Conservation (phyloP, 2,888 invertebrate species). For the Ornithoptera priamus region DNA sequence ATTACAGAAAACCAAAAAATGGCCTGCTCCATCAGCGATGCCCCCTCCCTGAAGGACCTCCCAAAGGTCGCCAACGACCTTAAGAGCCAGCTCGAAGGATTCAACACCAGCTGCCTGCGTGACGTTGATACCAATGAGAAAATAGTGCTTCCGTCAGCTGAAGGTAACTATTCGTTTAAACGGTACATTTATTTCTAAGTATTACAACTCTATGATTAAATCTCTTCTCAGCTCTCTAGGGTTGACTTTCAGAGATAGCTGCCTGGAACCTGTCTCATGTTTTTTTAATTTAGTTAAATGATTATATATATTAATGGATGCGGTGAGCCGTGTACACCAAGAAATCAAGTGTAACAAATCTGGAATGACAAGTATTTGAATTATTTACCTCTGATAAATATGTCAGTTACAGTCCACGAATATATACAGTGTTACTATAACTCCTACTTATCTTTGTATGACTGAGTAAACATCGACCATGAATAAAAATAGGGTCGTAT, state of each 20-base stretch:
- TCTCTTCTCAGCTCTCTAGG: neutral
- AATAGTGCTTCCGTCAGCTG: slow-evolving; percentile 94
- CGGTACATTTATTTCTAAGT: too few relatives aligned
- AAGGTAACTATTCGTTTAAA: slow-evolving; percentile 83
- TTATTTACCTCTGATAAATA: too few relatives aligned
- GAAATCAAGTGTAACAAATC: too few relatives aligned
- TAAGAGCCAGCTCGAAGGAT: slow-evolving; percentile 94
- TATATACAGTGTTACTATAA: neutral
- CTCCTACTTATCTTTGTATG: neutral
- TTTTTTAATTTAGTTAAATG: neutral
- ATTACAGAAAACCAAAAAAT: slow-evolving; percentile 56
- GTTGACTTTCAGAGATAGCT: neutral
- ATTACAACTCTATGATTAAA: too few relatives aligned
- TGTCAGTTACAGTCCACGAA: too few relatives aligned
- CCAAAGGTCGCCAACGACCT: slow-evolving; percentile 94
- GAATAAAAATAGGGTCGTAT: slow-evolving; percentile 1
- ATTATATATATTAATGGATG: too few relatives aligned
- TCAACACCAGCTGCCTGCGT: slow-evolving; percentile 92
- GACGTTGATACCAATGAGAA: slow-evolving; percentile 95
- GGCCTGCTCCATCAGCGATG: slow-evolving; percentile 81
- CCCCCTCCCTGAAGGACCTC: slow-evolving; percentile 92
- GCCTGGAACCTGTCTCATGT: neutral
- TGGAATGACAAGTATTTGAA: too few relatives aligned
- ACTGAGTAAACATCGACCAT: neutral
- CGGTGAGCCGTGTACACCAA: too few relatives aligned